phyloP scores from a whole-genome alignment of 2,888 invertebrate genomes.

The Polia nebulosa region DNA sequence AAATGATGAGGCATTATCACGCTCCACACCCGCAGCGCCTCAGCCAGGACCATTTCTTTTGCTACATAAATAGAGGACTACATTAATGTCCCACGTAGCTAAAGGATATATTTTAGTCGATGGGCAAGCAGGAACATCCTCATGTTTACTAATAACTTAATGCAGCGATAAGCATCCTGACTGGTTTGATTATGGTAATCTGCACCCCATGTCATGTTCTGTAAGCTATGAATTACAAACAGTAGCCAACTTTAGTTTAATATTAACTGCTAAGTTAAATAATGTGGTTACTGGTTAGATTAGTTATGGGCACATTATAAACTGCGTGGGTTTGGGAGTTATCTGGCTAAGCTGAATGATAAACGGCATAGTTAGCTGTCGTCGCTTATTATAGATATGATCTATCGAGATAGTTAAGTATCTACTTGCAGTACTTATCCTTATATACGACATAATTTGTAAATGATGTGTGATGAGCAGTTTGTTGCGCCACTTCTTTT shows the following conservation, averaged over 20 bases:
- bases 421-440: neutral
- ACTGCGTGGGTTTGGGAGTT: constrained; percentile 29
- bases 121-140: constrained; percentile 23
- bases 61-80: constrained; percentile 8
- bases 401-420: constrained; percentile 14
- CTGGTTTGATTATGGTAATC: constrained; percentile 57
- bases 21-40: neutral
- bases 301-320: constrained; percentile 30
- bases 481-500: too few relatives aligned
- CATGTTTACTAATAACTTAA: constrained; percentile 41
- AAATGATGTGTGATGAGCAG: too few relatives aligned
- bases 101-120: constrained; percentile 18
- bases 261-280: constrained; percentile 32
- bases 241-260: constrained; percentile 44
- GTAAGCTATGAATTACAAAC: constrained; percentile 53
- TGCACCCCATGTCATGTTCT: constrained; percentile 36
- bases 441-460: neutral
- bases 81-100: neutral
- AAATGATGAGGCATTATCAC: neutral
- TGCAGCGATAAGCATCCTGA: constrained; percentile 27
- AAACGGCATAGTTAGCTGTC: constrained; percentile 23
- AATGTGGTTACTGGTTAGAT: constrained; percentile 23
- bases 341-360: constrained; percentile 27
- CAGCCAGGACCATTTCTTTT: neutral
- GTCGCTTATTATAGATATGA: constrained; percentile 19